Evolutionary conservation across 2,888 invertebrate species (phyloP), one percentile per base, ranked within the genome.

Genomic region (Busseola fusca): DNA sequence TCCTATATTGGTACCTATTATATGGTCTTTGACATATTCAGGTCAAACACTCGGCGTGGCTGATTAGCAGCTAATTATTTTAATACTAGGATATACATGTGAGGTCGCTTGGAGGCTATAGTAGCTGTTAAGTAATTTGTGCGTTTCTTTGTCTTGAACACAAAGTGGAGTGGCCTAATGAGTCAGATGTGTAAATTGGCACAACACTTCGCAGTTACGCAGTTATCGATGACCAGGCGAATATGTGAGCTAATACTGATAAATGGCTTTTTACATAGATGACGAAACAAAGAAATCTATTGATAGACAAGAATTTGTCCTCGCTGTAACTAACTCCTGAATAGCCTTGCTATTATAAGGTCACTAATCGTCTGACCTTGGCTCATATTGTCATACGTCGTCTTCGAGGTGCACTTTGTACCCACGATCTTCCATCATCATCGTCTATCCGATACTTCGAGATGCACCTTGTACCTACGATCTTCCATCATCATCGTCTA

Each of bases 91-190:
- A 42, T 27, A 62, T 42, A 68, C 18, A 9, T 40, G 52, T 69
- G 76, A 69, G 67, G 69, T 69, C 81, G 57, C 40, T n/a, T 16
- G 34, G 59, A 81, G 67, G 69, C 21, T 30, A 14, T 27, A 57
- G 16, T 40, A 21, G 42, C 25, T 62, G 30, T 56, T 56, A 57
- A 65, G 64, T 52, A 42, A 66, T 73, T 57, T 54, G 48, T 68
- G 45, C n/a, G 78, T 58, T 81, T 62, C 80, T 80, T 81, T 81
- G 82, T 80, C 62, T 81, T 25, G 30, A 63, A 21, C 30, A 48
- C 64, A 37, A 25, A 40, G 65, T 59, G n/a, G 34, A 30, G 40
- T 48, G 37, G 9, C 14, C 25, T 64, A 64, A 45, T 80, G 79
- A 80, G 78, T 80, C 79, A 80, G 45, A 34, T 21, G 64, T 67